phyloP scores from a whole-genome alignment of 2,113 vertebrate genomes.

The Leptobrachium ailaonicum region DNA sequence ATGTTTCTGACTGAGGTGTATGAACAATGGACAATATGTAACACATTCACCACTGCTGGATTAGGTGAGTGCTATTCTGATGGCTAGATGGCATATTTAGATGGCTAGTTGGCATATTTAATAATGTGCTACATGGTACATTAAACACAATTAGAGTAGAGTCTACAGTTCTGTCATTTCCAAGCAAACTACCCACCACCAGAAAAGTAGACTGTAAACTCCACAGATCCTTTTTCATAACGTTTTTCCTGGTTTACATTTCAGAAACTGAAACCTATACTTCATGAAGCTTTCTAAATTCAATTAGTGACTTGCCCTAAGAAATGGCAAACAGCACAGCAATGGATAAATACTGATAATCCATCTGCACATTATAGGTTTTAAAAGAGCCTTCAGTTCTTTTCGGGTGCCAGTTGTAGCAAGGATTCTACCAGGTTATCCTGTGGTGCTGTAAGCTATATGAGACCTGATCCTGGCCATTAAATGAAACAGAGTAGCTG shows the following conservation, averaged over 20 bases:
- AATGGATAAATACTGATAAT: too few species aligned
- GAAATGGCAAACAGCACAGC: too few species aligned
- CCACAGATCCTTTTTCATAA: not conserved
- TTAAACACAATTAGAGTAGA: not conserved
- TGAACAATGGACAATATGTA: too few species aligned
- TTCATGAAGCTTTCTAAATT: not conserved
- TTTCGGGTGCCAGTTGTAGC: not conserved
- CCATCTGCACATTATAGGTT: too few species aligned
- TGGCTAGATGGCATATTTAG: too few species aligned
- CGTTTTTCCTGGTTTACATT: not conserved
- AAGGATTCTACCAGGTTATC: not conserved
- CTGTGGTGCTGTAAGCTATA: not conserved
- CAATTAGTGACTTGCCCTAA: not conserved
- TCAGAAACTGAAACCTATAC: not conserved
- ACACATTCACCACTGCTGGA: too few species aligned
- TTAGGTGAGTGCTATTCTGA: too few species aligned
- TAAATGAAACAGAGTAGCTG: not conserved
- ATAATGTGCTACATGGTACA: not conserved
- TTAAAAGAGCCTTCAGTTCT: too few species aligned
- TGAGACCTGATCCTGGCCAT: not conserved
- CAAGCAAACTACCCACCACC: not conserved
- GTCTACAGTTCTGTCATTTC: not conserved
- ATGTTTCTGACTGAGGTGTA: too few species aligned
- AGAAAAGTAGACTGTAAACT: slow-evolving; percentile 12
- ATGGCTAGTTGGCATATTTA: slow-evolving; percentile 11